Base-by-base conservation (phyloP, 2,797 vertebrate species). In the Onychomys arenicola region DNA sequence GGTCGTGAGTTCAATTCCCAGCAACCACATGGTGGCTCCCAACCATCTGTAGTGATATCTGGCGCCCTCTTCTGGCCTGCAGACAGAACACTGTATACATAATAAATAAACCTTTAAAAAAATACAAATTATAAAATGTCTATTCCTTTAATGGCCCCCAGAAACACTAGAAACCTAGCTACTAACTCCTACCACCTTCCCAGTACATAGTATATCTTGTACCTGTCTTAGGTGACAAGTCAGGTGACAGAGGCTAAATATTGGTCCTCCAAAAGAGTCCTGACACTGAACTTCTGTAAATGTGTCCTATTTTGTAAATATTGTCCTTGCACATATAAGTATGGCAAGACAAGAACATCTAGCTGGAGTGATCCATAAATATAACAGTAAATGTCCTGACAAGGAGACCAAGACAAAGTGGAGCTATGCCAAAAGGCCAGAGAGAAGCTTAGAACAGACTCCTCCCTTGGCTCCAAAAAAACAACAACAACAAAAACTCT, bases 71-170 rank as follows among this genome's bases (percentile, higher is more conserved):
- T 52, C 52, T 52, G 52, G 52, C 52, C 2, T 52, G 52, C 52
- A 52, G 52, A 14, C 52, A 52, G 13, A 52, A 52, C 13, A 52
- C 52, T 52, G 52, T 52, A 52, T 52, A 52, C 52, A 52, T 52
- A 52, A 52, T 52, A 52, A 52, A 52, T 52, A 52, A 52, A 52
- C 49, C 49, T 52, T 52, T 12, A 13, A 13, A 52, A 77, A 92
- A 96, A 90, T 85, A 69, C 73, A 91, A 93, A 85, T 71, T 89
- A 49, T 23, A 89, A 37, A n/a, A 76, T 69, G n/a, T 63, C 65
- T n/a, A 55, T 11, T 27, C 23, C 14, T 61, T 73, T 78, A 65
- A 21, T n/a, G 19, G 43, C 75, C 43, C 75, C 49, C 8, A 34
- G 13, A 25, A 25, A 11, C 25, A 85, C 67, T 67, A 93, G 23